Evolutionary conservation across 2,113 vertebrate species (phyloP).

Genomic region (Tapirus terrestris): DNA sequence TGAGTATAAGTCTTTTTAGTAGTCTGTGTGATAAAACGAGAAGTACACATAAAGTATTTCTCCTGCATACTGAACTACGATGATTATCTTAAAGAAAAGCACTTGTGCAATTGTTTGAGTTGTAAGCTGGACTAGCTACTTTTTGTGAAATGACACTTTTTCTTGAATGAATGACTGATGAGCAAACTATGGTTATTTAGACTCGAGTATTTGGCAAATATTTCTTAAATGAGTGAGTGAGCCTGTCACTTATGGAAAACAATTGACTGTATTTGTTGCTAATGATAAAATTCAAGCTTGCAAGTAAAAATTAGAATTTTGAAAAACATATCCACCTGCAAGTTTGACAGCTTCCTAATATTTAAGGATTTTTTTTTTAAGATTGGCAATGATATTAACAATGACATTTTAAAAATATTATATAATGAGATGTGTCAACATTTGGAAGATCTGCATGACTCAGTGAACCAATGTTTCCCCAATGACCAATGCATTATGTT

Average conservation of each 20-base stretch:
- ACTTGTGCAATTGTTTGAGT: background rate
- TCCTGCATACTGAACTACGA: background rate
- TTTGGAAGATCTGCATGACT: constrained; percentile 11
- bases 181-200: background rate
- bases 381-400: background rate
- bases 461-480: background rate
- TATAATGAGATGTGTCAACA: background rate
- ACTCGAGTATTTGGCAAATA: constrained; percentile 25
- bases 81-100: background rate
- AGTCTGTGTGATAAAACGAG: background rate
- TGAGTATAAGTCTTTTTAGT: background rate
- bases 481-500: background rate
- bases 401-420: background rate
- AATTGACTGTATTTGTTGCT: background rate
- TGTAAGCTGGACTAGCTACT: background rate
- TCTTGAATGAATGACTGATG: background rate
- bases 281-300: constrained; percentile 50
- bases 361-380: background rate
- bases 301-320: constrained; percentile 41
- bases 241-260: constrained; percentile 8
- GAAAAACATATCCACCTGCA: background rate
- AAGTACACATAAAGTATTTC: background rate
- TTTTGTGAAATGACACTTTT: constrained; percentile 19
- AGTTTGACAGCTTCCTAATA: constrained; percentile 9
- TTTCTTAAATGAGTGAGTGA: constrained; percentile 22